A percentile compares a stretch with the other conserved stretches of the same genome.
These are phyloP conservation scores for Fabriciana adippe DNA, from an alignment of 2,888 invertebrate species.

Conservation along the genomic window DNA sequence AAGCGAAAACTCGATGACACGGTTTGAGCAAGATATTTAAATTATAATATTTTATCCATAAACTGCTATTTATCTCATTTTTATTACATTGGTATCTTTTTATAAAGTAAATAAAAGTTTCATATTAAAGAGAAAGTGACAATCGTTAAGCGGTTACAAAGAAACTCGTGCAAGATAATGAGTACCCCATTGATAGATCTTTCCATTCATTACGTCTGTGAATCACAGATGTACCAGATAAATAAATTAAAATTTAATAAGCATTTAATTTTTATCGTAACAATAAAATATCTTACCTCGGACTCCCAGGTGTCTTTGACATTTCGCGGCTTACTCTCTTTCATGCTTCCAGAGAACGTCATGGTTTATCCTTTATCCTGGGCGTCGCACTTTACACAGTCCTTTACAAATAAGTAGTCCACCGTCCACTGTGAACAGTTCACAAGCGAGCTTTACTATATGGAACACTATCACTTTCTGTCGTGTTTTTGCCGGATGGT, in stretches of 20 bases:
- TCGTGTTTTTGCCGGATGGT: slow-evolving; percentile 59
- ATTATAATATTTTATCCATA: slow-evolving; percentile 3
- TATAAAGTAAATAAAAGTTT: slow-evolving; percentile 34
- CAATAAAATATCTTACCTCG: slow-evolving; percentile 61
- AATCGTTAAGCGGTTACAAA: slow-evolving; percentile 44
- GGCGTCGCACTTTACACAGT: slow-evolving; percentile 61
- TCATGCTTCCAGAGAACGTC: slow-evolving; percentile 77
- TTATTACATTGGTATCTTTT: slow-evolving; percentile 6
- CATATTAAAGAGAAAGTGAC: slow-evolving; percentile 55
- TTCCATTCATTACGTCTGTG: slow-evolving; percentile 55
- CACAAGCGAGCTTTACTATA: slow-evolving; percentile 47
- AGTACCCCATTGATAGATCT: slow-evolving; percentile 52
- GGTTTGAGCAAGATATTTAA: neutral
- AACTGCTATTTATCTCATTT: slow-evolving; percentile 9
- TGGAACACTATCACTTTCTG: slow-evolving; percentile 72
- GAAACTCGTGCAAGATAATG: slow-evolving; percentile 61
- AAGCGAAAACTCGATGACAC: slow-evolving; percentile 10
- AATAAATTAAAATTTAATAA: slow-evolving; percentile 42
- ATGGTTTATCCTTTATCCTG: slow-evolving; percentile 61
- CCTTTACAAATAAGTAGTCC: slow-evolving; percentile 29
- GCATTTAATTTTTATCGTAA: slow-evolving; percentile 40
- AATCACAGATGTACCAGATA: slow-evolving; percentile 54
- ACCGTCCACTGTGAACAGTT: slow-evolving; percentile 32
- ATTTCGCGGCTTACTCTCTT: slow-evolving; percentile 72
- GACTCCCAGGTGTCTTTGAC: slow-evolving; percentile 77